Base-by-base conservation (phyloP, 2,113 vertebrate species). In the Malurus elegans region DNA sequence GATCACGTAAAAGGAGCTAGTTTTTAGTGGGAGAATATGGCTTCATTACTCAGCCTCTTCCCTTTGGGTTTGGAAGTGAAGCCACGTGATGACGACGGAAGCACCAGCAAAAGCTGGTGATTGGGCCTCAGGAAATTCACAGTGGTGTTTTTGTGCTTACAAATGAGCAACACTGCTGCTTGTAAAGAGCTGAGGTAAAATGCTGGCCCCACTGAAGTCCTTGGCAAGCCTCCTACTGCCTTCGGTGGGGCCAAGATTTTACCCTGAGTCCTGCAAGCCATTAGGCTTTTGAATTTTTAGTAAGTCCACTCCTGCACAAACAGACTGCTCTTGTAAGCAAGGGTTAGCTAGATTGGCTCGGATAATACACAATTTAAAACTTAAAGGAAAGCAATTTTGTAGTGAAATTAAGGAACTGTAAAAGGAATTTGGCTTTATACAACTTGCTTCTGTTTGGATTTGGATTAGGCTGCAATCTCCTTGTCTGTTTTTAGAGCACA, bases 361-460 rank as follows among this genome's bases (percentile, higher is more conserved):
- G 48, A 78, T 90, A 79, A 64, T 74, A 51, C 79, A 65, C 64
- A 78, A 88, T 86, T 90, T 94, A 88, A 91, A 93, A 89, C 56
- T 84, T 95, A 92, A 95, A 96, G 74, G 81, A 93, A 93, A 84
- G 92, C 45, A 93, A 88, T 92, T 96, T 93, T 88, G 94, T 92
- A 94, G 82, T 82, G 88, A 96, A 96, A 97, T 97, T 93, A 96
- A 93, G 82, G 50, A 62, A 83, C 86, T 91, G 85, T 92, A 95
- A 92, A 97, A 96, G 85, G 92, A 94, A 95, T 96, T 94, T 96
- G 92, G 91, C 88, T 92, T 96, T 65, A 71, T 64, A 93, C 74
- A 95, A 93, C 66, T 95, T 89, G 95, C 94, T 96, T 95, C 96
- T 97, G 94, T 97, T 96, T 96, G 95, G 92, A 93, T 97, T 96